These are phyloP conservation scores for Carettochelys insculpta DNA, from an alignment of 2,113 vertebrate species.

Conservation along the genomic window DNA sequence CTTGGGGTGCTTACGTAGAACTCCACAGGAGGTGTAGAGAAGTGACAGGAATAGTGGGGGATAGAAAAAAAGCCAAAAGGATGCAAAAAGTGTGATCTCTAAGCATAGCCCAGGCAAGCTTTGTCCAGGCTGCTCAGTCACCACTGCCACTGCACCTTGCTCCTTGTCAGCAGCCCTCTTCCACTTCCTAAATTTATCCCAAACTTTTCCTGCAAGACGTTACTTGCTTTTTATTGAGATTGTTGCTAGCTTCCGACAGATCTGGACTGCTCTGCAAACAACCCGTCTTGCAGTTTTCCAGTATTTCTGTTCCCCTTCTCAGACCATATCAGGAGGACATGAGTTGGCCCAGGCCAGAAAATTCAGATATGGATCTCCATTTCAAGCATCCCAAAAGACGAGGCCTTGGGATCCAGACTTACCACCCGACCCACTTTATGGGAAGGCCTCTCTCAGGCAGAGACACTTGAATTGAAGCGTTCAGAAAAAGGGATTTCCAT, in stretches of 20 bases:
- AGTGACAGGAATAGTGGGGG: too few species aligned
- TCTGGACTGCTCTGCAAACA: not conserved
- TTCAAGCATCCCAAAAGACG: not conserved
- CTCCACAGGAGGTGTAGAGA: not conserved
- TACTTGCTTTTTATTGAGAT: not conserved
- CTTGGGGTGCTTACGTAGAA: not conserved
- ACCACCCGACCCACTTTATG: not conserved
- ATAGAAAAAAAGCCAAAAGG: too few species aligned
- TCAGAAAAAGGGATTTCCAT: not conserved
- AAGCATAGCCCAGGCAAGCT: not conserved
- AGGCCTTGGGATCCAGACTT: not conserved
- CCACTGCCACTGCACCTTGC: not conserved
- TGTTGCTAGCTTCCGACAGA: not conserved
- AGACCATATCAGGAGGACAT: not conserved
- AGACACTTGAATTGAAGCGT: not conserved
- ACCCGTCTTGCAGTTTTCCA: accelerated
- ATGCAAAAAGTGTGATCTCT: not conserved
- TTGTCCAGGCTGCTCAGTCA: not conserved
- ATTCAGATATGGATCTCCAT: not conserved
- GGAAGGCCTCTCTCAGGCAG: accelerated
- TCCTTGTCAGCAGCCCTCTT: too few species aligned
- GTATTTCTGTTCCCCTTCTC: not conserved
- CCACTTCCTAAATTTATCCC: not conserved
- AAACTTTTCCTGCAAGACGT: not conserved
- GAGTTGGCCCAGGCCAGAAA: not conserved